Evolutionary conservation across 2,888 invertebrate genomes (phyloP).

Genomic region (Sminthurinus aureus): DNA sequence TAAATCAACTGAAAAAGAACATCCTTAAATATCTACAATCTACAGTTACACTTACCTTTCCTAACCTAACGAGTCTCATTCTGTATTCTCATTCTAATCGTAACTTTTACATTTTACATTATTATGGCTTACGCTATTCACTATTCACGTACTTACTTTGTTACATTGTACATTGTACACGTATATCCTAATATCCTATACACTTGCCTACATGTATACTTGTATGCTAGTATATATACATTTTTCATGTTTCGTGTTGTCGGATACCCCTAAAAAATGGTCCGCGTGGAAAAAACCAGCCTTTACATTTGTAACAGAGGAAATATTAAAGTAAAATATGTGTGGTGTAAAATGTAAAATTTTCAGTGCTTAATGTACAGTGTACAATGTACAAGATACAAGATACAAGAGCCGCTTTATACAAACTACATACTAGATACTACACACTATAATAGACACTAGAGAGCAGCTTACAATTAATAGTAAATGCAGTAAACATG

Average conservation of each 20-base stretch:
- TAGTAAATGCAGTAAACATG: neutral
- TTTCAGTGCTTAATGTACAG: neutral
- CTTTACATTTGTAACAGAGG: too few relatives aligned
- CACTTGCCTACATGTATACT: too few relatives aligned
- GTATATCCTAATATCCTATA: too few relatives aligned
- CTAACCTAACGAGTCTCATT: neutral
- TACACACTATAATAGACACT: neutral
- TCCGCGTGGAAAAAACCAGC: too few relatives aligned
- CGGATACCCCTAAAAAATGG: too few relatives aligned
- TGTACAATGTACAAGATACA: neutral
- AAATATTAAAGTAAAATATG: too few relatives aligned
- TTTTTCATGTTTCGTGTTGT: too few relatives aligned
- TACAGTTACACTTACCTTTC: neutral
- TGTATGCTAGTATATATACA: too few relatives aligned
- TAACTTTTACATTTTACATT: neutral
- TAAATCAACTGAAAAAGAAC: slow-evolving; percentile 27
- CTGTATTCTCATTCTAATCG: neutral
- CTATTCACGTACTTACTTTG: too few relatives aligned
- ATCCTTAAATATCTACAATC: neutral
- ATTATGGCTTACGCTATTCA: neutral
- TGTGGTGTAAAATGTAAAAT: neutral
- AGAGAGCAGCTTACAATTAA: neutral
- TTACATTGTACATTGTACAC: too few relatives aligned
- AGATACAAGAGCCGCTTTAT: neutral
- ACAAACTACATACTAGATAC: neutral